Evolutionary conservation across 2,888 invertebrate genomes (phyloP), one percentile per base, ranked within the genome.

Genomic region (Trissolcus japonicus): DNA sequence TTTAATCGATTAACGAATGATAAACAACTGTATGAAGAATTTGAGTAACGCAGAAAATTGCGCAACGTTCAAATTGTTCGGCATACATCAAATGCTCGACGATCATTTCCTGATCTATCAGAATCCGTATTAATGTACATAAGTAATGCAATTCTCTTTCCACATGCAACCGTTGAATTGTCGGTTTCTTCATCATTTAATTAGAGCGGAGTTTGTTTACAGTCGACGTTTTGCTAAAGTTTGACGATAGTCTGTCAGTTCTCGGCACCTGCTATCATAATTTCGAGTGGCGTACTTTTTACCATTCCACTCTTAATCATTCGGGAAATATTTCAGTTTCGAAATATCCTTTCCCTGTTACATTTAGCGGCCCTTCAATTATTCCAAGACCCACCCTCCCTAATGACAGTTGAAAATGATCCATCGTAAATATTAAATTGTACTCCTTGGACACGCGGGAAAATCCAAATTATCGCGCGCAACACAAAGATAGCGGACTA

Each of bases 11-110:
- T 35, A 35, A 35, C 35, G 35, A 35, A 35, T 11, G 35, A 35
- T 35, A 35, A 35, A 35, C 35, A 35, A 35, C 35, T 35, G 35
- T 11, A 11, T 35, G 35, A 35, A 35, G 35, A 35, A 35, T 35
- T 35, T 35, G 35, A 35, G 11, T 2, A 35, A 35, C 35, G 35
- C 35, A 35, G 35, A 35, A 35, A 35, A 35, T 35, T 78, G 79
- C 80, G 80, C 82, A 85, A 84, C 81, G 81, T 62, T 62, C 55
- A 16, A 77, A 78, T 35, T 35, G 11, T 35, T 35, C 35, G 13
- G 35, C 40, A 60, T 68, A 43, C 35, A 60, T 68, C 40, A 57
- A 71, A 63, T 71, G 21, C 35, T 46, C 46, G 21, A 61, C 19
- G 46, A 62, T 61, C 43, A 56, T 62, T 74, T 61, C 21, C 61